Evolutionary conservation across 2,113 vertebrate genomes (phyloP).

Genomic region (Nothobranchius kuhntae): DNA sequence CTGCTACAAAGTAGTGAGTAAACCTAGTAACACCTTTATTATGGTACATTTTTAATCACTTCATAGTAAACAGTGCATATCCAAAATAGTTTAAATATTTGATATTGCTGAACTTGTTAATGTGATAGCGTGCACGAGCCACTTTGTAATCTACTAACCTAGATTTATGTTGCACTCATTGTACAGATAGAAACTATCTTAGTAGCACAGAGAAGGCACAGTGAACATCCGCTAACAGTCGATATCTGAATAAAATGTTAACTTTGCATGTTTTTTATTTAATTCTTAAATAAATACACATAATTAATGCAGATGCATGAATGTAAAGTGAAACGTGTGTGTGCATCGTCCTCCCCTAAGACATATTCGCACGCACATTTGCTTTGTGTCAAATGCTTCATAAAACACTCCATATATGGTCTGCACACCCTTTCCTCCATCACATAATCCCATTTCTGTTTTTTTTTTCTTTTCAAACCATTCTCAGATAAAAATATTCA

Average conservation of each 20-base stretch:
- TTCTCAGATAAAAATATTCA: slow-evolving; percentile 41
- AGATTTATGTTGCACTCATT: slow-evolving; percentile 26
- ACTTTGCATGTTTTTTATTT: background rate
- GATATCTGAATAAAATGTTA: background rate
- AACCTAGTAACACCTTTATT: background rate
- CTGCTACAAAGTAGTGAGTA: background rate
- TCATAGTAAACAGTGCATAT: slow-evolving; percentile 21
- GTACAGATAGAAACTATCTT: slow-evolving; percentile 32
- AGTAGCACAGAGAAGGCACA: slow-evolving; percentile 23
- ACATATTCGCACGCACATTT: too few species aligned
- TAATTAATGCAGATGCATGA: background rate
- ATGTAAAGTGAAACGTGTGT: too few species aligned
- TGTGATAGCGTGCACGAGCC: background rate
- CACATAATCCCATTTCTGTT: slow-evolving; percentile 30
- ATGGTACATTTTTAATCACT: background rate
- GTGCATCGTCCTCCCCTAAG: too few species aligned
- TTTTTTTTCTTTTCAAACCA: background rate
- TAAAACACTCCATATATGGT: slow-evolving; percentile 46
- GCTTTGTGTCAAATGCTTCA: background rate
- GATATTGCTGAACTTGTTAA: slow-evolving; percentile 2
- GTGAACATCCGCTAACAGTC: slow-evolving; percentile 13
- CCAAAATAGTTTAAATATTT: slow-evolving; percentile 13
- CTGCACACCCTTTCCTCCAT: background rate
- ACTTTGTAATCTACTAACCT: slow-evolving; percentile 14
- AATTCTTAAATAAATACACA: background rate